Evolutionary conservation across 2,113 vertebrate genomes (phyloP), one percentile per base, ranked within the genome.

Genomic region (Corynorhinus townsendii): DNA sequence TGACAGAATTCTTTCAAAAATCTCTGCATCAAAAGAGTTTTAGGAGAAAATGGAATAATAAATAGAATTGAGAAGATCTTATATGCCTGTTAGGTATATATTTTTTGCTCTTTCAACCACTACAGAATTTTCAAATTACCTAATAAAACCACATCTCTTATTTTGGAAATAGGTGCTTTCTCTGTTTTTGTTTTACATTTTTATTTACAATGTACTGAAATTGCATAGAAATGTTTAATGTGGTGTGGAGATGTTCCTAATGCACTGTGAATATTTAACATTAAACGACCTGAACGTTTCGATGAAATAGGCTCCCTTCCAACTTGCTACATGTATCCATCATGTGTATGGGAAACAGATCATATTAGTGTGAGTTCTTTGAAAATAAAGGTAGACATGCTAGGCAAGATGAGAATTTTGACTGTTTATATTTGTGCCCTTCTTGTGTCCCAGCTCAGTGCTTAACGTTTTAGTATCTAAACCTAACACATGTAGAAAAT

Each of bases 1-100:
- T 77, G 40, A 76, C 24, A 95, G 66, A 96, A 88, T 79, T 93
- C 86, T 62, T 82, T 86, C 17, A 80, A 43, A 76, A 91, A 89
- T 83, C 15, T 76, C 79, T 80, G 5, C 11, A 64, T 35, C 30
- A 47, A 73, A 59, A 64, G 68, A 90, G 14, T 94, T 86, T 85
- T 38, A 15, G n/a, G 38, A 75, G 38, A 91, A 92, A 92, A 77
- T 49, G 52, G 89, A 94, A 90, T 76, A 80, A 43, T 83, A 82
- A 89, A 66, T 90, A 81, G 35, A 89, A 86, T 49, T 73, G 38
- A 64, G 82, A 90, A 87, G 38, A 47, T 64, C 2, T 40, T 40
- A 0, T 77, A 94, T 90, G 26, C 84, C 15, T 52, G 11, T 45
- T 82, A 45, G 49, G 15, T 66, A 33, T 69, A 56, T 22, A 54